A percentile compares a stretch with the other conserved stretches of the same genome.
Conservation (phyloP, 2,888 invertebrate species). For the Acholoe squamosa region DNA sequence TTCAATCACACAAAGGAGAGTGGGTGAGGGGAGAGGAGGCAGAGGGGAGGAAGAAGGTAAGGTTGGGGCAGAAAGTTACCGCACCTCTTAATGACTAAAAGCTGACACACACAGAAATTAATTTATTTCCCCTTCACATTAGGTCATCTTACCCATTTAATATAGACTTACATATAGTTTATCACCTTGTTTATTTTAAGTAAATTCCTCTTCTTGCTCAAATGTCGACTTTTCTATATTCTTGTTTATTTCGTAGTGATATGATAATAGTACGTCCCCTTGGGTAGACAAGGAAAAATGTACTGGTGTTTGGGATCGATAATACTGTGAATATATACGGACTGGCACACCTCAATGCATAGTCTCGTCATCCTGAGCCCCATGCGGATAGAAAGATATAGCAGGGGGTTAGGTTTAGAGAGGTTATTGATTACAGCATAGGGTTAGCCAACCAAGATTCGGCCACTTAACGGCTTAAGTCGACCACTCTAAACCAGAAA, state of each 20-base stretch:
- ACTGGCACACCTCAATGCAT: constrained; percentile 12
- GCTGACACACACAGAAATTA: background rate
- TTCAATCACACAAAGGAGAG: background rate
- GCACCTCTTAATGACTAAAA: background rate
- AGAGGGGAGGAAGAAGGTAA: background rate
- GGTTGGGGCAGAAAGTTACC: background rate
- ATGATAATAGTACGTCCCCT: background rate
- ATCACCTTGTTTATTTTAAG: background rate
- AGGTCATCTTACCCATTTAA: too few species aligned
- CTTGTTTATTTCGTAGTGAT: too few species aligned
- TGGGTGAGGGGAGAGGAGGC: background rate
- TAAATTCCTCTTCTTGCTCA: background rate
- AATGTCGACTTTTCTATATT: background rate
- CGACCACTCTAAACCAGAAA: too few species aligned
- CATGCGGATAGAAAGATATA: constrained; percentile 3
- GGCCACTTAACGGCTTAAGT: too few species aligned
- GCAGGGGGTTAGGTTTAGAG: background rate
- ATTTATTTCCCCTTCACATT: background rate
- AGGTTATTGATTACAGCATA: background rate
- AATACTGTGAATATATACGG: constrained; percentile 10
- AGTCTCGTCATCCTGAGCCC: background rate
- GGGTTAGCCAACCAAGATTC: too few species aligned
- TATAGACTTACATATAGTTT: background rate
- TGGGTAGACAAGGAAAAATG: background rate
- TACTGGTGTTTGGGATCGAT: background rate